Evolutionary conservation across 2,113 vertebrate species (phyloP).

Genomic region (Notothenia rossii): DNA sequence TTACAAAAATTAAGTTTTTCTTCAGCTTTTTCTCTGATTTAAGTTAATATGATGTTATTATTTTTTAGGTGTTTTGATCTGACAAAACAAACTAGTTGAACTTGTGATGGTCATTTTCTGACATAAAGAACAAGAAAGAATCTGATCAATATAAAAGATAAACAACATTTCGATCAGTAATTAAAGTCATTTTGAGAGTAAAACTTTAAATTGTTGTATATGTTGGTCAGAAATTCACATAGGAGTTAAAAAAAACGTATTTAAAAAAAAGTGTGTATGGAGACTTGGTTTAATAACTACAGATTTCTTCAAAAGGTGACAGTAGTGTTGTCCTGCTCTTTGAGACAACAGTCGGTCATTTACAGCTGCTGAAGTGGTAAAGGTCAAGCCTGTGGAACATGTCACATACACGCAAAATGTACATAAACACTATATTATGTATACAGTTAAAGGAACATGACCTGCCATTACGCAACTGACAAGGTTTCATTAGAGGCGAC

Average conservation of each 20-base stretch:
- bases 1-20: too few species aligned
- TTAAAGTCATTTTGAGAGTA: too few species aligned
- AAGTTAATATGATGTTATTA: background rate
- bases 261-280: background rate
- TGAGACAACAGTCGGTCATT: background rate
- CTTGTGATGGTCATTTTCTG: background rate
- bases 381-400: background rate
- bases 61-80: background rate
- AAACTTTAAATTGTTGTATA: too few species aligned
- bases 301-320: background rate
- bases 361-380: background rate
- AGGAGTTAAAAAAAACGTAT: background rate
- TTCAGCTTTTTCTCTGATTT: background rate
- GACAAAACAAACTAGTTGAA: background rate
- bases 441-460: background rate
- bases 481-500: background rate
- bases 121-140: background rate
- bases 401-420: background rate
- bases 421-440: constrained; percentile 4
- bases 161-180: too few species aligned
- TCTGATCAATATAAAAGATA: too few species aligned
- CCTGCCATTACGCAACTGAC: constrained; percentile 24
- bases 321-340: background rate
- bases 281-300: background rate
- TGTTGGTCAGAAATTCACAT: background rate